Evolutionary conservation across 37 sponge, comb jelly and placozoan genomes (phyloP).

Genomic region (Lycopodina hypogea): DNA sequence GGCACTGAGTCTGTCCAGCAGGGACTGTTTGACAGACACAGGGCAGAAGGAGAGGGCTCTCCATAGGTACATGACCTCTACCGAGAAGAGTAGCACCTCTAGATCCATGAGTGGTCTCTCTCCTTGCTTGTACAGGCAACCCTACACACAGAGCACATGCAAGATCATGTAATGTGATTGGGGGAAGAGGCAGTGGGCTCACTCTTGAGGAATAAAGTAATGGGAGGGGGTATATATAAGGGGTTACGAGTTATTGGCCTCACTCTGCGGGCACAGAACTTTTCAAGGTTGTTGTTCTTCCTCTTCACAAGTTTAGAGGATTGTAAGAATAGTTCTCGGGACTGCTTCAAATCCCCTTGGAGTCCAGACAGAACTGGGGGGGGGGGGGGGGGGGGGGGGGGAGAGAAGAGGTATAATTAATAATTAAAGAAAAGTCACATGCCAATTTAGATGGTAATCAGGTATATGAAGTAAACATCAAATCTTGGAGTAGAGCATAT

Average conservation of each 20-base stretch:
- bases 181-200: neutral
- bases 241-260: neutral
- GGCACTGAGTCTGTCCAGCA: slow-evolving; percentile 50
- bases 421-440: neutral
- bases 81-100: slow-evolving; percentile 49
- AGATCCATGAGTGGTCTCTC: slow-evolving; percentile 34
- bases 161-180: neutral
- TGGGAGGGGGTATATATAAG: neutral
- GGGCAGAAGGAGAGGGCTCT: slow-evolving; percentile 69
- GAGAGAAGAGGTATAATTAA: neutral
- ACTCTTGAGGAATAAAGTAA: neutral
- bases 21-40: slow-evolving; percentile 23
- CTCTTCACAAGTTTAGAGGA: slow-evolving; percentile 63
- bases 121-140: slow-evolving; percentile 47
- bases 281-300: slow-evolving; percentile 74
- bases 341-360: slow-evolving; percentile 54
- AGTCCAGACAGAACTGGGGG: slow-evolving; percentile 58
- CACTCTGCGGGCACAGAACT: slow-evolving; percentile 75
- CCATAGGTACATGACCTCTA: slow-evolving; percentile 88
- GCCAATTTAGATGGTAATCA: too few relatives aligned
- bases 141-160: slow-evolving; percentile 42
- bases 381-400: neutral
- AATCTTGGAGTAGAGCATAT: too few relatives aligned
- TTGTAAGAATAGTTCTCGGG: slow-evolving; percentile 74
- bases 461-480: too few relatives aligned